phyloP scores from a whole-genome alignment of 2,797 vertebrate genomes.

The Limnodromus scolopaceus region DNA sequence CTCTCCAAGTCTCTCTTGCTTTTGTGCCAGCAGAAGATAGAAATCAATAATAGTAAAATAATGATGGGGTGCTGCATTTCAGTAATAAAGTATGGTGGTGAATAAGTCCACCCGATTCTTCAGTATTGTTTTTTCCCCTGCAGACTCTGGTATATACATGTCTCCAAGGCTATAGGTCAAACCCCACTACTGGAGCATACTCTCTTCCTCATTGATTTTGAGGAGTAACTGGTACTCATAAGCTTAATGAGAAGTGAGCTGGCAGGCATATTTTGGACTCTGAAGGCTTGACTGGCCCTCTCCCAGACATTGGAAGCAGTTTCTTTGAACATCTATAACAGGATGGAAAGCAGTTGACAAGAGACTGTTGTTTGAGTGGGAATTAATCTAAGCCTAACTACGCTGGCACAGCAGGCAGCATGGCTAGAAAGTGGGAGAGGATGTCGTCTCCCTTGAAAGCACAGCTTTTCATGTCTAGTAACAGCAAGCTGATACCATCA shows the following conservation, averaged over 20 bases:
- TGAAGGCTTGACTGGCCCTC: neutral
- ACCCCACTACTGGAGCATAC: neutral
- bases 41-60: constrained; percentile 37
- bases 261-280: neutral
- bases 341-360: neutral
- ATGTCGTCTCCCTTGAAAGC: neutral
- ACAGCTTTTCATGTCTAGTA: neutral
- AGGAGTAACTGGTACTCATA: neutral
- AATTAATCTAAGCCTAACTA: neutral
- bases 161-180: neutral
- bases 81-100: neutral
- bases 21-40: neutral
- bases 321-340: neutral
- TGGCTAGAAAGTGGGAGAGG: neutral
- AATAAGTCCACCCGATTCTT: neutral
- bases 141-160: neutral
- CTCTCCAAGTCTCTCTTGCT: neutral
- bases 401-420: accelerated
- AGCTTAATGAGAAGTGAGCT: neutral
- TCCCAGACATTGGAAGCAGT: neutral
- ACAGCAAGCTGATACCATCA: neutral
- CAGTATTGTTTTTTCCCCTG: neutral
- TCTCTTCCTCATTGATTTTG: neutral
- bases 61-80: neutral
- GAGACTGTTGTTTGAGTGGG: neutral